Evolutionary conservation across 1,140 invertebrate genomes (phyloP), one percentile per base, ranked within the genome.

Genomic region (Acarapis woodi): DNA sequence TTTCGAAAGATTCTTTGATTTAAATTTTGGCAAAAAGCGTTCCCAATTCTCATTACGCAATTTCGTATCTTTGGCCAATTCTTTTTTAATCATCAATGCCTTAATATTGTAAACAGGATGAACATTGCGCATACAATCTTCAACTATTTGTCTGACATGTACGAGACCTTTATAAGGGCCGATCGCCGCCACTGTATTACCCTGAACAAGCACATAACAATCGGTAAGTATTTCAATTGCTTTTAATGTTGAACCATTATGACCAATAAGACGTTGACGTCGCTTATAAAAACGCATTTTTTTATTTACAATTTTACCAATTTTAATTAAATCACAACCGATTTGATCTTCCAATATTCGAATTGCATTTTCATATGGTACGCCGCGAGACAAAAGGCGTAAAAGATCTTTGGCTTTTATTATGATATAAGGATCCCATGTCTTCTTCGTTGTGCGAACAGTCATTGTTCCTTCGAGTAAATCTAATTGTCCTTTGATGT

Each of bases 81-180:
- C 87, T 48, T 70, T 63, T 55, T 96, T 96, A 32, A 97, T 90
- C 87, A 97, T 96, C 9, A 99, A 55, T 14, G 77, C 72, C 36
- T 97, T 97, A 1, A 99, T 88, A 50, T 93, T 93, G 52, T 96
- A 96, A 51, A 97, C 87, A n/a, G 90, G 90, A 63, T 99, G 90
- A 41, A 97, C 70, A 54, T 99, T 99, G 50, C 85, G 83, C 85
- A 99, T 94, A 48, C 42, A 43, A 38, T 99, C 88, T 51, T 80
- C 71, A 4, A 85, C 79, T 48, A 99, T 79, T 50, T 74, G 68
- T 42, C 85, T 58, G 0, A 87, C 80, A 55, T 94, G 78, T 47
- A 77, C 70, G 4, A 99, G 55, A 10, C 90, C 90, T 60, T 74
- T 80, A 50, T 90, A 79, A 18, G 88, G 83, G 0, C 93, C 93